Percentiles rank a stretch among this genome's conserved stretches.
Conservation (phyloP, 2,888 invertebrate species). For the Chaetogeoica ovagalla region DNA sequence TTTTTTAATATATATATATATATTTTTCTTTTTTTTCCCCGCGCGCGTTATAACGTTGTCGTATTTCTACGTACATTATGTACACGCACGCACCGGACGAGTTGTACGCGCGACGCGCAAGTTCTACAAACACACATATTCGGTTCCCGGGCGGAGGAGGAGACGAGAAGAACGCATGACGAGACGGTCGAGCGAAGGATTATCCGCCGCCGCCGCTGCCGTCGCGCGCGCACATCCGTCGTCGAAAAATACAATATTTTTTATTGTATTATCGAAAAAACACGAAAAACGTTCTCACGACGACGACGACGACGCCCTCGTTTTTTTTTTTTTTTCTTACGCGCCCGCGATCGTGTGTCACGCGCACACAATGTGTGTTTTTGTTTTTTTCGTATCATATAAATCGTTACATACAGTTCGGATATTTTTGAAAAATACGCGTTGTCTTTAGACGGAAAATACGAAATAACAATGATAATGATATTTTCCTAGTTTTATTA, state of each 20-base stretch:
- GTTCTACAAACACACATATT: neutral
- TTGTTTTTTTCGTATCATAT: too few relatives aligned
- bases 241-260: neutral
- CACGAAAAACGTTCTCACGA: slow-evolving; percentile 11
- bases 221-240: slow-evolving; percentile 5
- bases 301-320: slow-evolving; percentile 30
- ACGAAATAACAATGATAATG: too few relatives aligned
- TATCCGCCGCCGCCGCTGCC: neutral
- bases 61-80: neutral
- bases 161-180: slow-evolving; percentile 16
- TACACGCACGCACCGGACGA: neutral
- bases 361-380: too few relatives aligned
- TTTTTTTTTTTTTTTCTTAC: too few relatives aligned
- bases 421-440: too few relatives aligned
- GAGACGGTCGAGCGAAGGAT: slow-evolving; percentile 28
- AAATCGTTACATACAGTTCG: too few relatives aligned
- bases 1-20: too few relatives aligned
- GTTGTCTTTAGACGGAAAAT: too few relatives aligned
- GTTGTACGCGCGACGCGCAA: neutral
- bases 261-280: neutral
- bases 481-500: too few relatives aligned
- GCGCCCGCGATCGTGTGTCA: too few relatives aligned
- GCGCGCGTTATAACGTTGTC: neutral
- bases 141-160: neutral
- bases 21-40: neutral